Conservation (phyloP, 2,888 invertebrate genomes). For the Drosophila histrio region DNA sequence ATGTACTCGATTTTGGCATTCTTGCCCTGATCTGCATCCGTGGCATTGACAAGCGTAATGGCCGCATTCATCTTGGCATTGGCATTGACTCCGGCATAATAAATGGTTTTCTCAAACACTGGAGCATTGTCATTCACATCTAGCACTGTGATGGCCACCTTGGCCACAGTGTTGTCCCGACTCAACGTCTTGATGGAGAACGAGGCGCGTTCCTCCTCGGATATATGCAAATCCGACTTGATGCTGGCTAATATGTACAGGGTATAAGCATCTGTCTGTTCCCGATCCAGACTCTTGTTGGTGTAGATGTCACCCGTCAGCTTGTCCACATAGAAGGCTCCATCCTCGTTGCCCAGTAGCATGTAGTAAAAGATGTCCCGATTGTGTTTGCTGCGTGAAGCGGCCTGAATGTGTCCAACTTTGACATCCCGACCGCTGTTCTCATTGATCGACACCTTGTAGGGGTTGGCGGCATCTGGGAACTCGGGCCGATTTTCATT, state of each 20-base stretch:
- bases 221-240: conserved; percentile 89
- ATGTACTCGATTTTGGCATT: conserved; percentile 93
- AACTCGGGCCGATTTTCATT: conserved; percentile 93
- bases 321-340: conserved; percentile 91
- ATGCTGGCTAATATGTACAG: conserved; percentile 93
- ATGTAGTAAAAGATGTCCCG: conserved; percentile 94
- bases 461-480: conserved; percentile 86
- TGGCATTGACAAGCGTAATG: conserved; percentile 90
- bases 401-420: conserved; percentile 86
- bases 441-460: conserved; percentile 89
- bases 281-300: conserved; percentile 92
- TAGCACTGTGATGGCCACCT: conserved; percentile 89
- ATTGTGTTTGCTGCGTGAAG: conserved; percentile 90
- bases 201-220: conserved; percentile 84
- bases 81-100: conserved; percentile 88
- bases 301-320: conserved; percentile 92
- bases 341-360: conserved; percentile 90
- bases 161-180: conserved; percentile 89
- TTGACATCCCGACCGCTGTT: conserved; percentile 88
- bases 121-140: conserved; percentile 95
- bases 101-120: conserved; percentile 86
- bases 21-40: conserved; percentile 92
- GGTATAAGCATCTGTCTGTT: conserved; percentile 89
- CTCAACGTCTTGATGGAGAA: conserved; percentile 84
- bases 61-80: conserved; percentile 91